phyloP scores from a whole-genome alignment of 2,113 vertebrate genomes.

The Corvus cornix region DNA sequence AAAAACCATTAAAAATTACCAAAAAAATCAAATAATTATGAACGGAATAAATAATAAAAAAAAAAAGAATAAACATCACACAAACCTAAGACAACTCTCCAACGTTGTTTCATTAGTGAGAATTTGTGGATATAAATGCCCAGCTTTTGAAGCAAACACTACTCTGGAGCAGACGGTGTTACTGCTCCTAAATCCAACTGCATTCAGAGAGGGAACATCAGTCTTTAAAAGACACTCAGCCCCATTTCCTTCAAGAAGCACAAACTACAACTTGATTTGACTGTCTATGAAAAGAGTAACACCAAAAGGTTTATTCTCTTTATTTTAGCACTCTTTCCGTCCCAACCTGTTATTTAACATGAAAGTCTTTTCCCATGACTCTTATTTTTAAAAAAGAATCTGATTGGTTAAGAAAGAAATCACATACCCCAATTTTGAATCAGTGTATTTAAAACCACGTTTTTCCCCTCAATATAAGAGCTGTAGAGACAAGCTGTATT shows the following conservation, averaged over 20 bases:
- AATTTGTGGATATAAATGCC: background rate
- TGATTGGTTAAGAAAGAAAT: background rate
- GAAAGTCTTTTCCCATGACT: background rate
- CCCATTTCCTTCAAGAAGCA: background rate
- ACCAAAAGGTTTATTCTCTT: background rate
- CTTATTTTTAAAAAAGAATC: background rate
- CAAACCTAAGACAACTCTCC: background rate
- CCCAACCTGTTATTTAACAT: background rate
- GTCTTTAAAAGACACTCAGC: background rate
- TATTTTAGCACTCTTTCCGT: background rate
- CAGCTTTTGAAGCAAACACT: background rate
- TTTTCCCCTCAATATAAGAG: background rate
- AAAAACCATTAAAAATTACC: background rate
- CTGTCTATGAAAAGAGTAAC: background rate
- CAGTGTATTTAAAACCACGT: background rate
- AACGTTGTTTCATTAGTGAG: background rate
- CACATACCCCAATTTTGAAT: fast-evolving
- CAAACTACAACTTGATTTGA: background rate
- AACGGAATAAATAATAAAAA: background rate
- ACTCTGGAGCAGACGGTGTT: background rate
- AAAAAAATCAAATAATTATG: background rate
- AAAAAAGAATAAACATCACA: background rate
- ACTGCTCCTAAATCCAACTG: background rate
- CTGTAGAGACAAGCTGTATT: background rate
- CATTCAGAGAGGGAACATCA: background rate